A percentile compares a stretch with the other conserved stretches of the same genome.
Conservation (phyloP, 2,888 invertebrate genomes). For the Tillus elongatus region DNA sequence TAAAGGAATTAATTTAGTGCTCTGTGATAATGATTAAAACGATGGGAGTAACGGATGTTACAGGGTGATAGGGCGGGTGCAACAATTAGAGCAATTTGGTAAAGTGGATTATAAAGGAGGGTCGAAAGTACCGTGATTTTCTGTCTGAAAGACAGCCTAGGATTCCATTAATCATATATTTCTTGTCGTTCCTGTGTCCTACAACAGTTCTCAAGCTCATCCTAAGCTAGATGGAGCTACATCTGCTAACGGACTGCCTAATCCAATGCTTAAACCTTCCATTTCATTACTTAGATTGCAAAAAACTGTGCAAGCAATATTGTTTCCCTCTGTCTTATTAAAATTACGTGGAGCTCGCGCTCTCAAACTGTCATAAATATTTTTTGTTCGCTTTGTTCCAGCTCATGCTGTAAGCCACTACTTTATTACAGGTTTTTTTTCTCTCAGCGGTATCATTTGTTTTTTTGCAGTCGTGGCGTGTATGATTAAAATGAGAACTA, state of each 20-base stretch:
- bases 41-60: too few species aligned
- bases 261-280: slow-evolving; percentile 32
- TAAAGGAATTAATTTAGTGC: too few species aligned
- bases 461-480: too few species aligned
- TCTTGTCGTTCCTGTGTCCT: slow-evolving; percentile 29
- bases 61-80: too few species aligned
- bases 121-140: slow-evolving; percentile 23
- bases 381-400: too few species aligned
- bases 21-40: too few species aligned
- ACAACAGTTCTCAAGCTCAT: slow-evolving; percentile 25
- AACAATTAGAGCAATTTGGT: slow-evolving; percentile 17
- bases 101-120: slow-evolving; percentile 22
- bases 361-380: too few species aligned
- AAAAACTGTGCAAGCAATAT: slow-evolving; percentile 9
- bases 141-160: slow-evolving; percentile 25
- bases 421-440: too few species aligned
- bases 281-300: slow-evolving; percentile 26
- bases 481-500: too few species aligned
- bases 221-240: slow-evolving; percentile 34
- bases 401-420: too few species aligned
- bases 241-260: slow-evolving; percentile 34
- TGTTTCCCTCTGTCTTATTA: slow-evolving; percentile 16
- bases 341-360: slow-evolving; percentile 18
- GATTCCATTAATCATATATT: slow-evolving; percentile 37
- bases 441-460: too few species aligned